Base-by-base conservation (phyloP, 2,797 vertebrate genomes). In the Lophotriccus pileatus region DNA sequence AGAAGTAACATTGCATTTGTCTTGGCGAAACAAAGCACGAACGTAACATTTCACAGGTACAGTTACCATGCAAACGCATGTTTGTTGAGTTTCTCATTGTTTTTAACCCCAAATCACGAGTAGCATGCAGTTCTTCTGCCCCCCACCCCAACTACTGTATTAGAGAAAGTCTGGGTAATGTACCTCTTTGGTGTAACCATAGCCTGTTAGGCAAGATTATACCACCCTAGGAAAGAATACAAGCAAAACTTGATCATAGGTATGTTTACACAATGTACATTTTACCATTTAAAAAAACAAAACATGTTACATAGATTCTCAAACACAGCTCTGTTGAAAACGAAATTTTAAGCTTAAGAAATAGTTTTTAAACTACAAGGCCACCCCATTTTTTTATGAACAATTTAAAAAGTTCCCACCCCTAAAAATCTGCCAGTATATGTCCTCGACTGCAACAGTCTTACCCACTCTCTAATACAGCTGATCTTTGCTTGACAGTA, bases 381-480 rank as follows among this genome's bases (percentile, higher is more conserved):
- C 96, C 97, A 96, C 97, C 97, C 97, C 96, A 80, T 58, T 95
- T 94, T 96, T 93, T 95, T 5, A 97, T 89, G 96, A 97, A 98
- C 87, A 94, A 77, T 95, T 98, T 94, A 98, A 98, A 98, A 98
- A 98, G 97, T 96, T 90, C 97, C 97, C 97, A 93, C 95, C 96
- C 97, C 96, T 98, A 98, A 97, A 98, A 98, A 98, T 94, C 94
- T 94, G 95, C 96, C 96, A 93, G 49, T 84, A 92, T 66, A 77
- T 84, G 93, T 96, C 95, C 92, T 97, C 76, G 4, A 69, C 77
- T 85, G 41, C 60, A 90, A 94, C 84, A 85, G 92, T 95, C 90
- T 97, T 95, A 93, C 87, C 83, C 86, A 83, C 92, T 95, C 78
- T 92, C 93, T 85, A 92, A 84, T 72, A 72, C 43, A 91, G 74